These are phyloP conservation scores for Catonia carolina DNA, from an alignment of 2,888 invertebrate species.

Conservation along the genomic window DNA sequence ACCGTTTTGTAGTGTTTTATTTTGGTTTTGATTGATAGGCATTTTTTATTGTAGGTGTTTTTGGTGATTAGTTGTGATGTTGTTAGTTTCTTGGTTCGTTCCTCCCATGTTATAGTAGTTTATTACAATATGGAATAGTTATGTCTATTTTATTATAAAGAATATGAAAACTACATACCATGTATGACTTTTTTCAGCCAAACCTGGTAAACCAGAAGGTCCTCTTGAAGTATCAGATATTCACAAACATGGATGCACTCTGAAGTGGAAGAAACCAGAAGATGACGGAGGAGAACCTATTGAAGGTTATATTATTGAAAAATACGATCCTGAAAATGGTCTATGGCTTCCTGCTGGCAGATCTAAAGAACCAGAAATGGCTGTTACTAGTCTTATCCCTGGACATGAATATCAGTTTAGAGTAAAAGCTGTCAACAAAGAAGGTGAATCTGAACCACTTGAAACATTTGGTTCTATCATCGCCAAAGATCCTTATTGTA, in stretches of 20 bases:
- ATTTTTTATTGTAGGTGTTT: too few relatives aligned
- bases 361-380: slow-evolving; percentile 74
- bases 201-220: slow-evolving; percentile 84
- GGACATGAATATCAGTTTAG: slow-evolving; percentile 95
- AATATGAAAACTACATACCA: too few relatives aligned
- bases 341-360: slow-evolving; percentile 86
- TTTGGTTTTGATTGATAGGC: too few relatives aligned
- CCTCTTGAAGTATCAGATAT: slow-evolving; percentile 86
- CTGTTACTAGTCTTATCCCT: slow-evolving; percentile 81
- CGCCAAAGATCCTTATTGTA: slow-evolving; percentile 93
- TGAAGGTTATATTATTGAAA: slow-evolving; percentile 87
- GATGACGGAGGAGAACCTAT: slow-evolving; percentile 95
- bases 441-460: slow-evolving; percentile 93
- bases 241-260: slow-evolving; percentile 82
- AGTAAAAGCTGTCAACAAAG: slow-evolving; percentile 88
- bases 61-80: too few relatives aligned
- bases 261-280: slow-evolving; percentile 93
- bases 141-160: too few relatives aligned
- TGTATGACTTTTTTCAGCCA: too few relatives aligned
- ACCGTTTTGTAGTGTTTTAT: too few relatives aligned
- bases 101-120: too few relatives aligned
- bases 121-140: too few relatives aligned
- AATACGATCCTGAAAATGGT: slow-evolving; percentile 82
- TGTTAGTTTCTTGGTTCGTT: too few relatives aligned
- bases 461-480: slow-evolving; percentile 85